phyloP scores from a whole-genome alignment of 92 coral and sea anemone genomes.

The Plumapathes pennacea region DNA sequence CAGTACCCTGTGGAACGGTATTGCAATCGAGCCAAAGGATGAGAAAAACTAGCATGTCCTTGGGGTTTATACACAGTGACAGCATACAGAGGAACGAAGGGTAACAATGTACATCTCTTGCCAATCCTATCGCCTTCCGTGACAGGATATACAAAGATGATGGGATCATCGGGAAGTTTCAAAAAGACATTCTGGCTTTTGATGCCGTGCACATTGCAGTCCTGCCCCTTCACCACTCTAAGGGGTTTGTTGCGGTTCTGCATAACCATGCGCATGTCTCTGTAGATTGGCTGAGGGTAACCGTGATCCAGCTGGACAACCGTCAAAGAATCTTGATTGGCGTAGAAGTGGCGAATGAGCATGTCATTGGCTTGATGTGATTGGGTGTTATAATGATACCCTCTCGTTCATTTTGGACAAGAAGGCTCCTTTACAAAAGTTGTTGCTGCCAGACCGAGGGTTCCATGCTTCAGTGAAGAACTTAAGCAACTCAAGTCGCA shows the following conservation, averaged over 20 bases:
- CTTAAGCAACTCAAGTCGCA: slow-evolving; percentile 4
- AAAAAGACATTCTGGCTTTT: neutral
- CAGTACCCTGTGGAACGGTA: no score
- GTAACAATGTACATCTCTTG: no score
- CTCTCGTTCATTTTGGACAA: slow-evolving; percentile 1
- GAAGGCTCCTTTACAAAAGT: slow-evolving; percentile 8
- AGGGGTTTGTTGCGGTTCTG: neutral
- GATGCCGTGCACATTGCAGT: neutral
- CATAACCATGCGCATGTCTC: neutral
- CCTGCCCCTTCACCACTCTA: slow-evolving; percentile 1
- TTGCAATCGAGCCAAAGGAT: no score
- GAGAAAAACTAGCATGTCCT: no score
- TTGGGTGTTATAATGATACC: slow-evolving; percentile 10
- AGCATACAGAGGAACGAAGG: no score
- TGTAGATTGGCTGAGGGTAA: neutral
- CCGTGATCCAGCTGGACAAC: neutral
- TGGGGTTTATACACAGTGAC: no score
- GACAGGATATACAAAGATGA: neutral
- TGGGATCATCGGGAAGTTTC: neutral
- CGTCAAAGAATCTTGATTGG: neutral
- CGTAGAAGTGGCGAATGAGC: no score
- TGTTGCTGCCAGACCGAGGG: neutral
- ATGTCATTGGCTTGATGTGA: no score
- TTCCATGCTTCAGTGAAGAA: slow-evolving; percentile 3
- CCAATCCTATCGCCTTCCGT: no score